Percentiles rank a stretch among this genome's conserved stretches.
Evolutionary conservation across 1,140 invertebrate species (phyloP).

Genomic region (Gryon sp.): DNA sequence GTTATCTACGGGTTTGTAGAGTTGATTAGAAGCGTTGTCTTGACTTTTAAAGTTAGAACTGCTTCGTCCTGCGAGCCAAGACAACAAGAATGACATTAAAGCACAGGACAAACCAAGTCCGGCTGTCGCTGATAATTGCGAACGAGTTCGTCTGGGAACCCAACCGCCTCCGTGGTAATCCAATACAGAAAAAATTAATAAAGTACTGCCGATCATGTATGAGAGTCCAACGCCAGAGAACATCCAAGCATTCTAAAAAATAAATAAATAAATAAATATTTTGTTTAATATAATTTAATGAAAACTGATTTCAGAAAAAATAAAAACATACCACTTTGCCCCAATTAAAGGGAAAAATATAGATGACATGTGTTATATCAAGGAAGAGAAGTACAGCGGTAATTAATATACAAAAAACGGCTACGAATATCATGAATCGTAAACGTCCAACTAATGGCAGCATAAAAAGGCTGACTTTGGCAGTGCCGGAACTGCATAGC

Average conservation of each 20-base stretch:
- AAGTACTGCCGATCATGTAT: conserved; percentile 72
- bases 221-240: conserved; percentile 76
- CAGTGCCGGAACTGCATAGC: conserved; percentile 87
- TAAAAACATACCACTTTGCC: conserved; percentile 88
- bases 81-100: conserved; percentile 74
- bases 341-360: conserved; percentile 91
- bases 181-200: conserved; percentile 75
- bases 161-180: conserved; percentile 76
- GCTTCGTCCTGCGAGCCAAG: conserved; percentile 73
- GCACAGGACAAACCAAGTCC: conserved; percentile 74
- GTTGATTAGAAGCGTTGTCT: conserved; percentile 71
- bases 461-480: conserved; percentile 88
- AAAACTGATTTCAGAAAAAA: no score
- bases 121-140: conserved; percentile 74
- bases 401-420: conserved; percentile 89
- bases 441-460: conserved; percentile 85
- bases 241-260: conserved; percentile 76
- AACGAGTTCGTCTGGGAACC: conserved; percentile 76
- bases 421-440: conserved; percentile 88
- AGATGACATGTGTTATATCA: conserved; percentile 89
- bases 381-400: conserved; percentile 89
- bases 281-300: not conserved
- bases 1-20: conserved; percentile 78
- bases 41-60: conserved; percentile 69
- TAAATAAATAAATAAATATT: conserved; percentile 6